These are phyloP conservation scores for Limnodromus scolopaceus DNA, from an alignment of 2,797 vertebrate species.

Conservation along the genomic window DNA sequence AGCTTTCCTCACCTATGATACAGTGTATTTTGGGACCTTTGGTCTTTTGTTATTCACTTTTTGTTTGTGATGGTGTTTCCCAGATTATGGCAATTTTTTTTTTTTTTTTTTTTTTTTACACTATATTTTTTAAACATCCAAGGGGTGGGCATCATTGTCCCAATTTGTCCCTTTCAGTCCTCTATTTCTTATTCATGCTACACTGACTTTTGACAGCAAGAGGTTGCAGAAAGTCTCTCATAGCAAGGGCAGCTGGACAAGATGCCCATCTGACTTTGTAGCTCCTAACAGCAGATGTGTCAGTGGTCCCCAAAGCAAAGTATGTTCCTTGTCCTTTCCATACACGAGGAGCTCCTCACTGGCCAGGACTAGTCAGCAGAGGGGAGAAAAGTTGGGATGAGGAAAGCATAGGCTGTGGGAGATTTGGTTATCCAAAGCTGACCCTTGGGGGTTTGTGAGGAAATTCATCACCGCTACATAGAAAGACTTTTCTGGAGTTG, in stretches of 20 bases:
- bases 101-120: no score
- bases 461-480: rapidly evolving
- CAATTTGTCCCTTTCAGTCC: not conserved
- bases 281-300: not conserved
- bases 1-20: not conserved
- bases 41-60: not conserved
- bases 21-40: not conserved
- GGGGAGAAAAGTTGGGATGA: not conserved
- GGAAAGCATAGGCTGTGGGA: not conserved
- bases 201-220: not conserved
- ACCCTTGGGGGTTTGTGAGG: not conserved
- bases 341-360: not conserved
- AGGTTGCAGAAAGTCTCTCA: not conserved
- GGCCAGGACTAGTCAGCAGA: not conserved
- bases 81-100: not conserved
- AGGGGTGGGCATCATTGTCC: not conserved
- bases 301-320: not conserved
- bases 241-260: not conserved
- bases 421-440: not conserved
- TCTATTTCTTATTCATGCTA: not conserved
- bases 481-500: not conserved
- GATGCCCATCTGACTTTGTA: not conserved
- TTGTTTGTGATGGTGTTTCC: not conserved
- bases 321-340: not conserved
- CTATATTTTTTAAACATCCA: not conserved